Evolutionary conservation across 92 coral and sea anemone genomes (phyloP), one percentile per base, ranked within the genome.

Genomic region (Heliopora coerulea): DNA sequence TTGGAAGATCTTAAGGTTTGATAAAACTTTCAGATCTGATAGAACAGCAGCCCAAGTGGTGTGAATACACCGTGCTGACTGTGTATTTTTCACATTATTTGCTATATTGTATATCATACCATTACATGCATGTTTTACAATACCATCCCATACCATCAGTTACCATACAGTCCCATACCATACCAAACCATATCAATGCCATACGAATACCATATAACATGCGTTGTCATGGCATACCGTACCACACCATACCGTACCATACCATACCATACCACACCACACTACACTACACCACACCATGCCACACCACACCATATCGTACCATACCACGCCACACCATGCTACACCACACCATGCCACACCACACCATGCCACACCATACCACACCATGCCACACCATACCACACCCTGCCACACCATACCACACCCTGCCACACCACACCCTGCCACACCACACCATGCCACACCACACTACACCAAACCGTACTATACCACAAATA

Each of bases 1-100:
- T 83, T 93, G 59, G 81, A 85, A 54, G 98, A 93, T 68, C 89
- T 93, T 1, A 93, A 93, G 96, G 98, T 93, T 27, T 40, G 54
- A 21, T 1, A 17, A 31, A 48, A 18, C 14, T 17, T 30, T 27
- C 7, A 29, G n/a, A n/a, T n/a, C n/a, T n/a, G n/a, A n/a, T n/a
- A n/a, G n/a, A n/a, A n/a, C 50, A 0, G 20, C 64, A 49, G 58
- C 7, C 6, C 26, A 5, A 5, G 20, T 50, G 58, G 7, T 50
- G 7, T 17, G n/a, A n/a, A 5, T 50, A 50, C 17, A 19, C 26
- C 19, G 26, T 23, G 6, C 58, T 5, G 17, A 50, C 58, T 50
- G 58, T 37, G 12, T 37, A 50, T 50, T 7, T 50, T 23, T 50
- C 54, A 39, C 31, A 65, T 21, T 65, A 33, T n/a, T 17, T 65